Conservation (phyloP, 2,888 invertebrate species). For the Aphidoletes aphidimyza region DNA sequence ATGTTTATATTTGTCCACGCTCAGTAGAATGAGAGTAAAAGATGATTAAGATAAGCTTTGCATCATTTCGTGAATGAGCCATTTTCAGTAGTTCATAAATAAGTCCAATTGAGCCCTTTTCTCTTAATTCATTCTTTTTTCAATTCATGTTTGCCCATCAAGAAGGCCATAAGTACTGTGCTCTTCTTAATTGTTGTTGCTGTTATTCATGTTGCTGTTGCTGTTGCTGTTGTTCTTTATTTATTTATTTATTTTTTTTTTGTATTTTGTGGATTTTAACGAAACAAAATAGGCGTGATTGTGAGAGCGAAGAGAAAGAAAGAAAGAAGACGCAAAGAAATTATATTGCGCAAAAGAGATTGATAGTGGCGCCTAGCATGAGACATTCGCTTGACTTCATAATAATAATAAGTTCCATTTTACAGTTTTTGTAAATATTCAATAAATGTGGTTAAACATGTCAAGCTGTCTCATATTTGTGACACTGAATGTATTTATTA, state of each 20-base stretch:
- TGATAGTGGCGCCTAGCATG: slow-evolving; percentile 35
- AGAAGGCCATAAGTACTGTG: neutral
- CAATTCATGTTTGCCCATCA: neutral
- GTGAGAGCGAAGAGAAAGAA: neutral
- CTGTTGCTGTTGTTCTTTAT: too few relatives aligned
- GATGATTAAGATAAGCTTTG: neutral
- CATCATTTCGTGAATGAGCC: neutral
- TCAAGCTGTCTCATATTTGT: slow-evolving; percentile 34
- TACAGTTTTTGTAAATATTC: slow-evolving; percentile 29
- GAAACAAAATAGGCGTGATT: neutral
- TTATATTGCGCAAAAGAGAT: slow-evolving; percentile 50
- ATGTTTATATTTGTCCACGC: slow-evolving; percentile 7
- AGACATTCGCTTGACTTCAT: neutral
- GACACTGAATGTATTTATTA: slow-evolving; percentile 49
- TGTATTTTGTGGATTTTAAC: neutral
- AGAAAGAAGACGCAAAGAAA: slow-evolving; percentile 45
- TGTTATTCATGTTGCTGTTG: too few relatives aligned
- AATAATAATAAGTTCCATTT: slow-evolving; percentile 33
- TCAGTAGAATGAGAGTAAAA: neutral
- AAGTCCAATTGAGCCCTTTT: neutral
- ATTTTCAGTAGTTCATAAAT: slow-evolving; percentile 15
- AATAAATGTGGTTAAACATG: slow-evolving; percentile 46
- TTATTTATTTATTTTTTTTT: neutral
- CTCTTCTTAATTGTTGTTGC: too few relatives aligned
- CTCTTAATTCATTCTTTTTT: neutral